Evolutionary conservation across 2,888 invertebrate species (phyloP).

Genomic region (Ichneumoninae sp.): DNA sequence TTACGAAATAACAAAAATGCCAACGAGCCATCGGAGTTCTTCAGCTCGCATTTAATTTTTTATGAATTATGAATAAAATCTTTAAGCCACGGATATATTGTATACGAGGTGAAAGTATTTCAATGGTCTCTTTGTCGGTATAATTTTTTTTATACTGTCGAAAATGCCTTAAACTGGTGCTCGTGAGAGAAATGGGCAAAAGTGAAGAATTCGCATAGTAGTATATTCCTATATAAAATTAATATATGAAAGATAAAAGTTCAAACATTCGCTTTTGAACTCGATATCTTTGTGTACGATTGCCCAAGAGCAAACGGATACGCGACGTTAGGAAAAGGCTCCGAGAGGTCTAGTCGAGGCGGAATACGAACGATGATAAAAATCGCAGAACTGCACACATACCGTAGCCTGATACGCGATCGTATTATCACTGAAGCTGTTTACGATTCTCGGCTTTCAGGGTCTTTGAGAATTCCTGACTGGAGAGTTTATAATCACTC

Average conservation of each 20-base stretch:
- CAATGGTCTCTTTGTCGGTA: constrained; percentile 1
- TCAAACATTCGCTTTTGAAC: neutral
- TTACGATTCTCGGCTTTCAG: constrained; percentile 55
- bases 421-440: constrained; percentile 29
- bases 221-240: neutral
- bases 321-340: neutral
- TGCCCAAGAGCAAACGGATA: neutral
- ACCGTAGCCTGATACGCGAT: constrained; percentile 21
- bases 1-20: too few relatives aligned
- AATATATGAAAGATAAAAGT: neutral
- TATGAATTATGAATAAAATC: constrained; percentile 22
- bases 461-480: constrained; percentile 29
- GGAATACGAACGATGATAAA: neutral
- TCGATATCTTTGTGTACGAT: constrained; percentile 3
- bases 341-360: constrained; percentile 1
- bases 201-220: neutral
- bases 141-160: neutral
- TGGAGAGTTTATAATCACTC: constrained; percentile 1
- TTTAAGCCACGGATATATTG: constrained; percentile 18
- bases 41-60: neutral
- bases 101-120: neutral
- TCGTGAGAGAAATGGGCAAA: neutral
- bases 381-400: neutral
- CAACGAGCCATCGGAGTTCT: too few relatives aligned
- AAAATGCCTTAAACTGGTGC: neutral